Evolutionary conservation across 1,140 invertebrate genomes (phyloP), one percentile per base, ranked within the genome.

Genomic region (Ectropis grisescens): DNA sequence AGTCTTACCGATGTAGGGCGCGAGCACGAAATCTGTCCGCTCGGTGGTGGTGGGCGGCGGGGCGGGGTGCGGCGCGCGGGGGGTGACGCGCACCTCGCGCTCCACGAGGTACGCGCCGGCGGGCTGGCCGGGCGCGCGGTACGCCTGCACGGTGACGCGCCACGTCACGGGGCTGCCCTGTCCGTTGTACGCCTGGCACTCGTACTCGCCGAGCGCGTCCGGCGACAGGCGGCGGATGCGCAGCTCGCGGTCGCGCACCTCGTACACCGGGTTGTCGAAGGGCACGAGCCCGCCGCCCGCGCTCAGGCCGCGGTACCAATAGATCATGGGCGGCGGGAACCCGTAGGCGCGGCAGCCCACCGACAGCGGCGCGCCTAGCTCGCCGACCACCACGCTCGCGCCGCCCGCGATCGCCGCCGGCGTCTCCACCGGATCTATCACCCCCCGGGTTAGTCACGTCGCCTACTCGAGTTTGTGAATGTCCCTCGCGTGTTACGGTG

Each of bases 131-230:
- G 88, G 85, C 0, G 90, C 88, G 7, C 89, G 88, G 29, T 90
- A 64, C 0, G 90, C 90, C 52, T 89, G 87, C 0, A 96, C 80
- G 0, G 85, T 87, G 0, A 94, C 82, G 1, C 87, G 86, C 86
- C 90, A 91, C 11, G 90, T 90, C 0, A 90, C 89, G 2, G 93
- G 88, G 37, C 87, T 87, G 2, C 91, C 92, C 3, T 89, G 60
- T 1, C 91, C 92, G 58, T 96, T 96, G 67, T 92, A 96, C 1
- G 92, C 93, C 55, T 94, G 91, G 58, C 94, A 96, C 0, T 89
- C 91, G 68, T 96, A 95, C n/a, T 89, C 81, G 7, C 94, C 94
- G 2, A 94, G 84, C 47, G 89, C 90, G 9, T 86, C 85, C 1
- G 91, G 41, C 3, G 86, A 85, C 1, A 97, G 87, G 0, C 86